A percentile compares a stretch with the other conserved stretches of the same genome.
These are phyloP conservation scores for Callocephalon fimbriatum DNA, from an alignment of 2,113 vertebrate species.

Conservation along the genomic window DNA sequence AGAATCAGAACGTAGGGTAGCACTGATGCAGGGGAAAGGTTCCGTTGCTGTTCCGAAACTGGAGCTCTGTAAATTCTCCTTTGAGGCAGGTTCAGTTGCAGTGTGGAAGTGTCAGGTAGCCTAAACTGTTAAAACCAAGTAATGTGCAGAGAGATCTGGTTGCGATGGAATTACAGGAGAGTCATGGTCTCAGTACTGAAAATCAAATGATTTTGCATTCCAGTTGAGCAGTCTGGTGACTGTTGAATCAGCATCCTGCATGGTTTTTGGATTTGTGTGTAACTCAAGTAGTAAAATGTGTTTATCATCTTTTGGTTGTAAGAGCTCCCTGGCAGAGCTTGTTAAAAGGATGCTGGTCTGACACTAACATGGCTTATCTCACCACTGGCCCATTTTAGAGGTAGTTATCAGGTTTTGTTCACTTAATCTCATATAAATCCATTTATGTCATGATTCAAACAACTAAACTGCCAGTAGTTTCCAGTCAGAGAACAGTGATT, in stretches of 20 bases:
- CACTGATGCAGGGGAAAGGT: neutral
- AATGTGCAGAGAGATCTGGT: neutral
- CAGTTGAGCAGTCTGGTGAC: neutral
- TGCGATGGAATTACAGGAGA: neutral
- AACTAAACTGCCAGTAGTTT: neutral
- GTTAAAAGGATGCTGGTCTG: neutral
- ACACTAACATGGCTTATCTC: neutral
- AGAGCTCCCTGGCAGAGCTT: conserved; percentile 25
- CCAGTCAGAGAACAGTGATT: neutral
- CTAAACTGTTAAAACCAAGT: neutral
- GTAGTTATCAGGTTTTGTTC: conserved; percentile 6
- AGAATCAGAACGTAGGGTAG: neutral
- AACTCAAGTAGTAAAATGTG: neutral
- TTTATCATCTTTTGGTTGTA: neutral
- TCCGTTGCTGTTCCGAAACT: neutral
- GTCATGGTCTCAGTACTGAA: rapidly evolving
- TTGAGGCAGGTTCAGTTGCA: neutral
- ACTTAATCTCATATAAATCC: neutral
- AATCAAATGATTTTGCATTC: neutral
- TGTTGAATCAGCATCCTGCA: neutral
- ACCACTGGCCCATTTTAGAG: neutral
- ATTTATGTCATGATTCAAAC: neutral
- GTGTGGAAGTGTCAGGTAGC: neutral
- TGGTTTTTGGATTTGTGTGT: neutral
- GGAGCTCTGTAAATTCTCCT: neutral